Conservation (phyloP, 2,888 invertebrate species). For the Zaprionus obscuricornis region DNA sequence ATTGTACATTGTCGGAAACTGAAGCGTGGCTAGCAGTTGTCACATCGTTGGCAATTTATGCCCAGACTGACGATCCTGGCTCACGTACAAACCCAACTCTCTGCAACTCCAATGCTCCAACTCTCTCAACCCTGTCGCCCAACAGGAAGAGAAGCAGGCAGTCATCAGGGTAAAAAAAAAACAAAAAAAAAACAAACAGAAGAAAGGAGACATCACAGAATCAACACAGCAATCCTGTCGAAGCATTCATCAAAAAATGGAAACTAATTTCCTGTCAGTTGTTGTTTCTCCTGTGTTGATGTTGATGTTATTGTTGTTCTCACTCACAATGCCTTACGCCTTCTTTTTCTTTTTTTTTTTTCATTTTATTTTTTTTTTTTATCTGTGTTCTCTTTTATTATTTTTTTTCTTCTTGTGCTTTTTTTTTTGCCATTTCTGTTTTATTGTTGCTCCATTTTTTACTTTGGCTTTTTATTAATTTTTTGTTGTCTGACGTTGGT, state of each 20-base stretch:
- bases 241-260: slow-evolving; percentile 83
- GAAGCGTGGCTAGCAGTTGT: slow-evolving; percentile 79
- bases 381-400: slow-evolving; percentile 18
- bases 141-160: slow-evolving; percentile 45
- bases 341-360: slow-evolving; percentile 53
- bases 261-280: slow-evolving; percentile 83
- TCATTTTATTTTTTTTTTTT: slow-evolving; percentile 28
- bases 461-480: slow-evolving; percentile 76
- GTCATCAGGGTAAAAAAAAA: slow-evolving; percentile 20
- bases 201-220: slow-evolving; percentile 47
- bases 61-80: slow-evolving; percentile 69
- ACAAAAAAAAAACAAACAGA: slow-evolving; percentile 24
- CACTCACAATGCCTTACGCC: slow-evolving; percentile 74
- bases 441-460: slow-evolving; percentile 77
- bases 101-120: slow-evolving; percentile 22
- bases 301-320: slow-evolving; percentile 55
- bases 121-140: slow-evolving; percentile 24
- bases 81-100: slow-evolving; percentile 18
- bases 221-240: slow-evolving; percentile 79
- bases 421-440: slow-evolving; percentile 64
- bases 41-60: slow-evolving; percentile 76
- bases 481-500: slow-evolving; percentile 77
- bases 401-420: slow-evolving; percentile 37
- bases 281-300: slow-evolving; percentile 77
- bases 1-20: slow-evolving; percentile 59